phyloP scores from a whole-genome alignment of 2,888 invertebrate species.

The Lysandra bellargus region DNA sequence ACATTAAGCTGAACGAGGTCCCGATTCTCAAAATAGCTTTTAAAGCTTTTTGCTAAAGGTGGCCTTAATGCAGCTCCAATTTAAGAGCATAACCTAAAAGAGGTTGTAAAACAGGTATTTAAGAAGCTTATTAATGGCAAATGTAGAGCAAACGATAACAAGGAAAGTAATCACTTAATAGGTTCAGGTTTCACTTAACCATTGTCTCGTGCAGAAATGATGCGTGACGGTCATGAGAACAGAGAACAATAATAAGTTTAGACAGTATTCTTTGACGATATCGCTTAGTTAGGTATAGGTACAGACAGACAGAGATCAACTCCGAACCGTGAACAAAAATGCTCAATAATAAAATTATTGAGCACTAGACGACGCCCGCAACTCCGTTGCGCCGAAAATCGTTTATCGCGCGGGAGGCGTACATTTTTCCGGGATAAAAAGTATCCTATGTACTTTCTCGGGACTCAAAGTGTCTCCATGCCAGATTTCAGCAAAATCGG shows the following conservation, averaged over 20 bases:
- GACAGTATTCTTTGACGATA: neutral
- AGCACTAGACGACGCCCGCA: no score
- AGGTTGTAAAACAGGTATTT: neutral
- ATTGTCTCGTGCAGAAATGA: conserved; percentile 32
- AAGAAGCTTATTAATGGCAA: neutral
- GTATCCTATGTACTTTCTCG: no score
- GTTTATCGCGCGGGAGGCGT: no score
- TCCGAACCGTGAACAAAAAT: neutral
- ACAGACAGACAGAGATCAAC: neutral
- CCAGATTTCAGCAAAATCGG: no score
- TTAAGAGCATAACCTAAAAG: neutral
- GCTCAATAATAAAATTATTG: neutral
- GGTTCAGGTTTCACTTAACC: conserved; percentile 18
- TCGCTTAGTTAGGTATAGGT: neutral
- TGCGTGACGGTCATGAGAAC: conserved; percentile 35
- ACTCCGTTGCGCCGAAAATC: no score
- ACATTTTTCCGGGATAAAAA: no score
- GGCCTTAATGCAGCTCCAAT: neutral
- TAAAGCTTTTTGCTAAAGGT: neutral
- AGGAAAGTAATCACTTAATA: conserved; percentile 22
- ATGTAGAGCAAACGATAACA: conserved; percentile 1
- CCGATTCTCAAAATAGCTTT: neutral
- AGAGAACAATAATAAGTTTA: neutral
- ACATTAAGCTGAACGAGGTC: neutral
- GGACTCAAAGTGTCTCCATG: no score